Evolutionary conservation across 2,113 vertebrate species (phyloP).

Genomic region (Porphyrio hochstetteri): DNA sequence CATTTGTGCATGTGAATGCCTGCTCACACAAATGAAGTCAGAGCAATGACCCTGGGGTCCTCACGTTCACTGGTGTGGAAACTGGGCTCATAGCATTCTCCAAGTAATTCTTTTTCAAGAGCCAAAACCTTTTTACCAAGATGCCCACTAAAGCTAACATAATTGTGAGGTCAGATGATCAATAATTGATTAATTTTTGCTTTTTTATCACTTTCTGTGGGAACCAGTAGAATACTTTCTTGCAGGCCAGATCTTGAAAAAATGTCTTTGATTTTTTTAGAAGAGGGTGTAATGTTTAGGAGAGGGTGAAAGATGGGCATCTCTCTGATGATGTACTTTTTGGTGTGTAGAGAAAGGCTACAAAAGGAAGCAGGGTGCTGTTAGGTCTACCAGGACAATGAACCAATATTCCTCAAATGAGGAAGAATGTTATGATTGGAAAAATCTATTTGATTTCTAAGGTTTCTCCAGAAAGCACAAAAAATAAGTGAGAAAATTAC

Average conservation of each 20-base stretch:
- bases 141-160: not conserved
- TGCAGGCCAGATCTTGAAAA: not conserved
- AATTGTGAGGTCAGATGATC: not conserved
- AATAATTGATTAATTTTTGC: not conserved
- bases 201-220: not conserved
- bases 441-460: not conserved
- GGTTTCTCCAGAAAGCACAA: not conserved
- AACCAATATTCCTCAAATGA: not conserved
- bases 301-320: no score
- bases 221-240: not conserved
- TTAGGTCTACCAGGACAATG: not conserved
- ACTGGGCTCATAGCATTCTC: not conserved
- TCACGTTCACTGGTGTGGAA: not conserved
- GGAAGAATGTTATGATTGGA: not conserved
- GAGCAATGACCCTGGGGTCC: not conserved
- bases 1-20: rapidly evolving
- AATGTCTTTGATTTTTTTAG: not conserved
- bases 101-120: not conserved
- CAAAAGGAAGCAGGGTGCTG: not conserved
- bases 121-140: not conserved
- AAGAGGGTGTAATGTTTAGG: not conserved
- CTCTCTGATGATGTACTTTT: not conserved
- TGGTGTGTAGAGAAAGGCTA: not conserved
- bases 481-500: not conserved
- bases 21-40: not conserved